Base-by-base conservation (phyloP, 2,888 invertebrate genomes). In the Meliscaeva auricollis region DNA sequence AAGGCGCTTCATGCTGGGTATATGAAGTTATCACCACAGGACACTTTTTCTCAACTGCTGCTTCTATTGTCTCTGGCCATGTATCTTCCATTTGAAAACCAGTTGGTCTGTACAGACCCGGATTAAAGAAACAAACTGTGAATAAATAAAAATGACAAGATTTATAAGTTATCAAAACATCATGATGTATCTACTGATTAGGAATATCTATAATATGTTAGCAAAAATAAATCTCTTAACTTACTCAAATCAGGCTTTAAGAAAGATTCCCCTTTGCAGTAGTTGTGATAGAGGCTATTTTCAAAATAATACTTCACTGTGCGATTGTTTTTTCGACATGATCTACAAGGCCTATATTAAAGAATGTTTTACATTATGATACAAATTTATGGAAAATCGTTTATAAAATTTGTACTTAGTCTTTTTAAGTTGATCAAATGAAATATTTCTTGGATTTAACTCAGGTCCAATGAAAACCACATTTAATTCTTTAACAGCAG, bases 121-220 rank as follows among this genome's bases (percentile, higher is more conserved):
- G 94, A 90, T 96, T 96, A 90, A 96, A 96, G 26, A 95, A 94
- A 88, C 96, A 96, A 6, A 96, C 94, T 94, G 90, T 7, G 92
- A 92, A 88, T 68, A 70, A 58, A 70, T n/a, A n/a, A n/a, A n/a
- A n/a, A n/a, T n/a, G n/a, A n/a, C n/a, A n/a, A n/a, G n/a, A n/a
- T n/a, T n/a, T n/a, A n/a, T n/a, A n/a, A n/a, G n/a, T n/a, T n/a
- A n/a, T n/a, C n/a, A n/a, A n/a, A n/a, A n/a, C n/a, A n/a, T n/a
- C n/a, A n/a, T n/a, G n/a, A n/a, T n/a, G n/a, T n/a, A n/a, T n/a
- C n/a, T n/a, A n/a, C n/a, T n/a, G n/a, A n/a, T n/a, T n/a, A n/a
- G n/a, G n/a, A n/a, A n/a, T n/a, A n/a, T n/a, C n/a, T n/a, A n/a
- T n/a, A n/a, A n/a, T n/a, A n/a, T n/a, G n/a, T n/a, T n/a, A n/a